These are phyloP conservation scores for Delphinapterus leucas DNA, from an alignment of 2,113 vertebrate species.

Conservation along the genomic window DNA sequence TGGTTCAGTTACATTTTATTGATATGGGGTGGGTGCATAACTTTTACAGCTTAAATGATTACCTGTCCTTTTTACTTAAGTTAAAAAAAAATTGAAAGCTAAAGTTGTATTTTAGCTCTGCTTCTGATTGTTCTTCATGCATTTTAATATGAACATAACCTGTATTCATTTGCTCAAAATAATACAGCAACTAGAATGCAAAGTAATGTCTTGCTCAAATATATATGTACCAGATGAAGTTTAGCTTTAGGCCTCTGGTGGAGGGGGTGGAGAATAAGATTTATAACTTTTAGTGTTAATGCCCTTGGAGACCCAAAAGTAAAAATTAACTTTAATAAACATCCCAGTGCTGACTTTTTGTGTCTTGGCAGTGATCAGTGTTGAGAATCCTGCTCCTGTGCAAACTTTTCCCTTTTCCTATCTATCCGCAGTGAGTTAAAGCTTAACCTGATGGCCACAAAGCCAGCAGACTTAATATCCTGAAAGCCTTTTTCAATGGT, in stretches of 20 bases:
- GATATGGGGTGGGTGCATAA: not conserved
- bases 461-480: not conserved
- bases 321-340: constrained; percentile 48
- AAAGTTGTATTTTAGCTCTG: not conserved
- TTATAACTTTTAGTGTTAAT: not conserved
- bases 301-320: not conserved
- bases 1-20: constrained; percentile 29
- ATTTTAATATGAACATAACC: not conserved
- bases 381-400: not conserved
- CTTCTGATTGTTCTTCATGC: not conserved
- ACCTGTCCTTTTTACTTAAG: not conserved
- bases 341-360: not conserved
- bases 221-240: not conserved
- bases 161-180: not conserved
- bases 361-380: not conserved
- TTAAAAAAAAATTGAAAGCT: not conserved
- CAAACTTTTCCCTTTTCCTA: not conserved
- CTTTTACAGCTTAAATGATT: not conserved
- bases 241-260: not conserved
- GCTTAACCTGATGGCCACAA: constrained; percentile 29
- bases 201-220: not conserved
- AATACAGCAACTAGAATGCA: not conserved
- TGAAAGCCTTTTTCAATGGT: not conserved
- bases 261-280: not conserved
- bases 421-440: constrained; percentile 38